These are phyloP conservation scores for Dipodomys spectabilis DNA, from an alignment of 2,113 vertebrate species.

Conservation along the genomic window DNA sequence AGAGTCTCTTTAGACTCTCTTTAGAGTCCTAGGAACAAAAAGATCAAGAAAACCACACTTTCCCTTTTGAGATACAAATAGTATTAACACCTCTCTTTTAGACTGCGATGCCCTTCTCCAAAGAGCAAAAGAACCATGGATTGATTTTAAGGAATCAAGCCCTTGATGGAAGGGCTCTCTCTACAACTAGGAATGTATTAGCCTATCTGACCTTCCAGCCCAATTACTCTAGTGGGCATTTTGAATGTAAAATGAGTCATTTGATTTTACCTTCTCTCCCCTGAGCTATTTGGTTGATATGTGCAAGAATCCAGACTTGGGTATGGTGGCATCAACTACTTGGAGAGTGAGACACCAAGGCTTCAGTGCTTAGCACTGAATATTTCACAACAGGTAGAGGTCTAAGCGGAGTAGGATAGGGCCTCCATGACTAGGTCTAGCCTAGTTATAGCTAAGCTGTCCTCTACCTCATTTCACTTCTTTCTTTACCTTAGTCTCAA, in stretches of 20 bases:
- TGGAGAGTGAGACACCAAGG: too few relatives aligned
- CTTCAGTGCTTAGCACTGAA: too few relatives aligned
- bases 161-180: not conserved
- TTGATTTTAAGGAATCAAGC: not conserved
- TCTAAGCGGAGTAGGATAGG: not conserved
- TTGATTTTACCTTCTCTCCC: too few relatives aligned
- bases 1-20: too few relatives aligned
- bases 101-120: not conserved
- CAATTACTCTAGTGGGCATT: too few relatives aligned
- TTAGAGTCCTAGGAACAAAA: not conserved
- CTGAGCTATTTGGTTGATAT: too few relatives aligned
- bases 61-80: not conserved
- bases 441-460: not conserved
- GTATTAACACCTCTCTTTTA: not conserved
- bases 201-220: too few relatives aligned
- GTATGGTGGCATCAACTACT: too few relatives aligned
- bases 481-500: not conserved
- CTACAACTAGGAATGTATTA: too few relatives aligned
- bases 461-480: rapidly evolving
- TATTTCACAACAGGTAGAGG: too few relatives aligned
- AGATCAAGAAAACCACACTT: not conserved
- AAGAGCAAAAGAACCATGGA: not conserved
- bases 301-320: too few relatives aligned
- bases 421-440: not conserved
- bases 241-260: too few relatives aligned